These are phyloP conservation scores for Oreochromis spilurus DNA, from an alignment of 2,113 vertebrate genomes.

Conservation along the genomic window DNA sequence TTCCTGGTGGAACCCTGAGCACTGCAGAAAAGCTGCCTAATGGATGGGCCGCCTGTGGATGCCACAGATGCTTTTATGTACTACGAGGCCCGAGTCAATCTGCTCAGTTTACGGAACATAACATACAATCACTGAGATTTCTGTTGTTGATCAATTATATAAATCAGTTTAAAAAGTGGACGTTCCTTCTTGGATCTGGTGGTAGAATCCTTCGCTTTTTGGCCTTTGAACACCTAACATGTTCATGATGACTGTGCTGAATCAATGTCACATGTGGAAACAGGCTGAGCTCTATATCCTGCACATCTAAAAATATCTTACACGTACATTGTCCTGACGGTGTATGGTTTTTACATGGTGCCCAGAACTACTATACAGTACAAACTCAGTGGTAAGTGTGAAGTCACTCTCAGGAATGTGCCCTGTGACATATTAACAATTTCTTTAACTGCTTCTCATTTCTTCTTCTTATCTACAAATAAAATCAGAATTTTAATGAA, in stretches of 20 bases:
- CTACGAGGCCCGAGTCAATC: constrained; percentile 9
- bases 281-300: not conserved
- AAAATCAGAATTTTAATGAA: not conserved
- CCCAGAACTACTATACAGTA: not conserved
- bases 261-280: not conserved
- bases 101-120: constrained; percentile 11
- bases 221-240: not conserved
- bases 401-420: not conserved
- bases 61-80: constrained; percentile 39
- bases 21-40: constrained; percentile 14
- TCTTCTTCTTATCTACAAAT: not conserved
- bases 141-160: not conserved
- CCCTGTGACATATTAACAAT: not conserved
- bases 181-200: not conserved
- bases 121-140: not conserved
- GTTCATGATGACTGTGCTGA: not conserved
- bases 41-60: constrained; percentile 24
- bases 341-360: not conserved
- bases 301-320: not conserved
- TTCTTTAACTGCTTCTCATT: not conserved
- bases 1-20: constrained; percentile 12
- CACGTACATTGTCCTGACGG: not conserved
- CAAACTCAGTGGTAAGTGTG: not conserved
- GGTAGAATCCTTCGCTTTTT: not conserved
- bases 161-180: not conserved